These are phyloP conservation scores for silkworm (Bombyx mori) DNA, from an alignment of 1,140 invertebrate genomes.

Conservation along the genomic window DNA sequence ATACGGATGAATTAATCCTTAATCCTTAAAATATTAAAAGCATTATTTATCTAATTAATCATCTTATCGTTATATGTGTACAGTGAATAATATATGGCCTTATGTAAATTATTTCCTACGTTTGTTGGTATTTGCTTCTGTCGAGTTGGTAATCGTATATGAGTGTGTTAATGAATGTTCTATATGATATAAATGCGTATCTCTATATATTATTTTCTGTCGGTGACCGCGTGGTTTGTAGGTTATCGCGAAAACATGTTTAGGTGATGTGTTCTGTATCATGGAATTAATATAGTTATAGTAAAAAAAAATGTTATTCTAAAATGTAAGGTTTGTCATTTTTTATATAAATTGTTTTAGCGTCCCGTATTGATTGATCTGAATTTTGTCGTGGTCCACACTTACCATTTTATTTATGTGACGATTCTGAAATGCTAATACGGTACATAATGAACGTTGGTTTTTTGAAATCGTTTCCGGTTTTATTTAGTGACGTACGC, in stretches of 20 bases:
- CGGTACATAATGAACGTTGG: constrained; percentile 12
- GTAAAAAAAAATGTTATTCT: constrained; percentile 12
- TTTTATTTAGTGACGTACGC: neutral
- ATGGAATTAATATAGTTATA: constrained; percentile 41
- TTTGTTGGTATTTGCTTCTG: constrained; percentile 56
- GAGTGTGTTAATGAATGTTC: constrained; percentile 29
- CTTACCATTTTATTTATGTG: constrained; percentile 11
- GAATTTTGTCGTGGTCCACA: constrained; percentile 36
- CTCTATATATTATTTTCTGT: constrained; percentile 12
- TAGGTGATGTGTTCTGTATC: constrained; percentile 55
- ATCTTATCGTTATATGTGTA: constrained; percentile 67
- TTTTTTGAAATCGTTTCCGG: neutral
- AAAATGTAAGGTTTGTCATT: constrained; percentile 32
- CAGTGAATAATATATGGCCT: constrained; percentile 67
- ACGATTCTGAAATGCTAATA: constrained; percentile 20
- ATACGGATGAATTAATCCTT: constrained; percentile 62
- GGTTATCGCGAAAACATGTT: constrained; percentile 31
- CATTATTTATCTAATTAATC: constrained; percentile 66
- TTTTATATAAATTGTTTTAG: constrained; percentile 40
- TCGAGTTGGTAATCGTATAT: constrained; percentile 35
- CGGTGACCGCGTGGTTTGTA: constrained; percentile 39
- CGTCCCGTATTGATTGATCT: constrained; percentile 43
- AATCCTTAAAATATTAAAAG: constrained; percentile 59
- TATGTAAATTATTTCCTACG: constrained; percentile 66
- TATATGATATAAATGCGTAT: neutral